These are phyloP conservation scores for Habrosyne pyritoides DNA, from an alignment of 2,888 invertebrate species.

Conservation along the genomic window DNA sequence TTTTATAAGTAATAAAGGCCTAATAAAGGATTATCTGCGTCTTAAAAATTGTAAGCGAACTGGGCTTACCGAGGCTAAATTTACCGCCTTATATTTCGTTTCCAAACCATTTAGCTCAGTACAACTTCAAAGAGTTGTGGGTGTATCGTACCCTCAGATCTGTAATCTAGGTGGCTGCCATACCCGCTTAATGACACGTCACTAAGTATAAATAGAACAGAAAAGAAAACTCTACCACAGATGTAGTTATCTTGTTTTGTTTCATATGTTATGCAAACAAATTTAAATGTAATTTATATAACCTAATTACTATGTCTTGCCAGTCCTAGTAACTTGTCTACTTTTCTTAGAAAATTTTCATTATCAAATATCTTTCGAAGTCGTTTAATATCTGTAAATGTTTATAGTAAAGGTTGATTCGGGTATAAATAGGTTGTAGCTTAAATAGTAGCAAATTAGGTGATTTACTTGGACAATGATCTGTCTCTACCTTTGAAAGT, in stretches of 20 bases:
- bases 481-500: not conserved
- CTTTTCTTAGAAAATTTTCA: too few relatives aligned
- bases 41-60: constrained; percentile 27
- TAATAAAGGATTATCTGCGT: constrained; percentile 31
- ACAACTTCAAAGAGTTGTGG: constrained; percentile 36
- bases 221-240: not conserved
- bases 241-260: not conserved
- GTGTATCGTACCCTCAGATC: constrained; percentile 31
- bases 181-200: constrained; percentile 28
- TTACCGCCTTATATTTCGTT: constrained; percentile 43
- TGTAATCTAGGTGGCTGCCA: constrained; percentile 25
- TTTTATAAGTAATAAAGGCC: constrained; percentile 24
- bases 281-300: not conserved
- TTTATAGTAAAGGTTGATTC: not conserved
- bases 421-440: too few relatives aligned
- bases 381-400: not conserved
- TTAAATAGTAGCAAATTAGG: not conserved
- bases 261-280: not conserved
- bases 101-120: constrained; percentile 43
- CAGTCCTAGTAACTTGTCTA: too few relatives aligned
- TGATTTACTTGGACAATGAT: not conserved
- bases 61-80: constrained; percentile 31
- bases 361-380: not conserved
- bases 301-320: too few relatives aligned
- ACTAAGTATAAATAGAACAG: constrained; percentile 11